These are phyloP conservation scores for Chesias legatella DNA, from an alignment of 2,888 invertebrate genomes.

Conservation along the genomic window DNA sequence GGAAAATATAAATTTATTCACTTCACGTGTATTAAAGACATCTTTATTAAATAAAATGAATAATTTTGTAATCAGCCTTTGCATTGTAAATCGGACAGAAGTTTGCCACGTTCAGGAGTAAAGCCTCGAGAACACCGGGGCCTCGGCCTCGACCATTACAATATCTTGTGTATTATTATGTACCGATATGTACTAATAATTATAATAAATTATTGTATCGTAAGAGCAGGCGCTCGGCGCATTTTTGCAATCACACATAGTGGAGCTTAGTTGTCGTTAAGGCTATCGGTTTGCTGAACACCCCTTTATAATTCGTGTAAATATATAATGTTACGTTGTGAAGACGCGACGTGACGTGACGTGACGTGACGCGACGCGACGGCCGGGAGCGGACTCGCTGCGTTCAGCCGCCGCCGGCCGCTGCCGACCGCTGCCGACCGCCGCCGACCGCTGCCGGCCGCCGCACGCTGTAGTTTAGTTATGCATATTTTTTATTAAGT, in stretches of 20 bases:
- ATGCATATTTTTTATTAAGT: slow-evolving; percentile 79
- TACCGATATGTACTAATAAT: slow-evolving; percentile 55
- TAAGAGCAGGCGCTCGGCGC: slow-evolving; percentile 71
- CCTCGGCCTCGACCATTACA: slow-evolving; percentile 47
- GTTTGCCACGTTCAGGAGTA: slow-evolving; percentile 12
- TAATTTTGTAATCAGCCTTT: slow-evolving; percentile 8
- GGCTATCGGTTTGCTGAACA: slow-evolving; percentile 76
- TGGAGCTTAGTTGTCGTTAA: slow-evolving; percentile 76
- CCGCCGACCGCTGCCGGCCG: slow-evolving; percentile 25
- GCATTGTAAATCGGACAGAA: slow-evolving; percentile 13
- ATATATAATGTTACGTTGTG: slow-evolving; percentile 76
- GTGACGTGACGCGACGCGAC: slow-evolving; percentile 54
- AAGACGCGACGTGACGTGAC: slow-evolving; percentile 57
- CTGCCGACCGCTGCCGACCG: slow-evolving; percentile 26
- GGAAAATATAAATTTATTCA: slow-evolving; percentile 3
- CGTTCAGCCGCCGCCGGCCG: slow-evolving; percentile 25
- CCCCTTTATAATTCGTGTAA: slow-evolving; percentile 77
- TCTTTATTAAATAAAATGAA: slow-evolving; percentile 7
- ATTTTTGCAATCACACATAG: slow-evolving; percentile 76
- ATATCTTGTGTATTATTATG: slow-evolving; percentile 51
- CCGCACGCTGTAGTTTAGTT: slow-evolving; percentile 67
- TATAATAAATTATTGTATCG: slow-evolving; percentile 74
- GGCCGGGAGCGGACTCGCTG: slow-evolving; percentile 24
- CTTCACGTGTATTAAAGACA: slow-evolving; percentile 3
- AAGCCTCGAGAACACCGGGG: slow-evolving; percentile 39